phyloP scores from a whole-genome alignment of 1,140 invertebrate genomes.

The Drosophila seguyi region DNA sequence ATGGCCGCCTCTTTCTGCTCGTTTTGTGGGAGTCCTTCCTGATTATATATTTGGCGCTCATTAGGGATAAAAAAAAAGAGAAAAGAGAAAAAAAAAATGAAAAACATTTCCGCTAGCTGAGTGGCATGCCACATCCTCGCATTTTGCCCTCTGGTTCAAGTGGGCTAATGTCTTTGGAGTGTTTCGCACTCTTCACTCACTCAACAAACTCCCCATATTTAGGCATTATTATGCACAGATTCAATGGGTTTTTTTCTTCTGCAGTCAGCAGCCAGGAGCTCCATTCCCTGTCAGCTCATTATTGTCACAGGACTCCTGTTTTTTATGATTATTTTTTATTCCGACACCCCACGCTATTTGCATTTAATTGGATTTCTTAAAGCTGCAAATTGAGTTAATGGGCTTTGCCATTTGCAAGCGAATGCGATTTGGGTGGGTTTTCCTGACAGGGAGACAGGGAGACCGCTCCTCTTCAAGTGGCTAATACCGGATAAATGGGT shows the following conservation, averaged over 20 bases:
- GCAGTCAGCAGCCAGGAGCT: not conserved
- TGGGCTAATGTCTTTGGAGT: constrained; percentile 82
- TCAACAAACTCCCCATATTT: constrained; percentile 48
- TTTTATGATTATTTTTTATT: constrained; percentile 12
- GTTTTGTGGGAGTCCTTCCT: not conserved
- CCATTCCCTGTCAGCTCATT: constrained; percentile 2
- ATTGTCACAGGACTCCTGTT: constrained; percentile 8
- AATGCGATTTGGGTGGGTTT: constrained; percentile 56
- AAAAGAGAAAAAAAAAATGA: constrained; percentile 25
- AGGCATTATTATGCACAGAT: constrained; percentile 70
- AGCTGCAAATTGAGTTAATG: constrained; percentile 73
- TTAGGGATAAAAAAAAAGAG: constrained; percentile 35
- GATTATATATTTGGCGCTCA: constrained; percentile 46
- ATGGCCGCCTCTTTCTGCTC: constrained; percentile 13
- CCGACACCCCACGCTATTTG: constrained; percentile 4
- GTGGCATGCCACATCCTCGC: constrained; percentile 76
- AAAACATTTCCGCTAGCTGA: constrained; percentile 77
- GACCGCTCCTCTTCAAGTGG: not conserved
- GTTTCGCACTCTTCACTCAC: constrained; percentile 76
- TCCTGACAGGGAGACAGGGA: not conserved
- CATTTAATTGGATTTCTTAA: constrained; percentile 81
- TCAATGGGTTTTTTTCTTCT: constrained; percentile 44
- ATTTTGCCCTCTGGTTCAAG: constrained; percentile 56
- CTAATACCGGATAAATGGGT: constrained; percentile 27
- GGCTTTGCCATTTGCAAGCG: constrained; percentile 65